Evolutionary conservation across 2,113 vertebrate genomes (phyloP).

Genomic region (Anolis sagrei): DNA sequence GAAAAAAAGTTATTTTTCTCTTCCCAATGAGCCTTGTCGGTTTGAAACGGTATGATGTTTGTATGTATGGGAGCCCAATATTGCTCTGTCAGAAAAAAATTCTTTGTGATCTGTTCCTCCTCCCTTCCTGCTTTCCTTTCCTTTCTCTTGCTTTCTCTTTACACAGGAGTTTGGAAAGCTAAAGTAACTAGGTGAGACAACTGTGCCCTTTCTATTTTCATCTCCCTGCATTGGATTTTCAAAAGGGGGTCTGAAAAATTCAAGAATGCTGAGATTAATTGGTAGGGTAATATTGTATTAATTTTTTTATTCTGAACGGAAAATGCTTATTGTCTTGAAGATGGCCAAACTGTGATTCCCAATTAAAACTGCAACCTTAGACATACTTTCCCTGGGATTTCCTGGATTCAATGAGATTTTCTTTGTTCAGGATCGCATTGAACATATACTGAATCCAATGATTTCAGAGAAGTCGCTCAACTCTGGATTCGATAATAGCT

Average conservation of each 20-base stretch:
- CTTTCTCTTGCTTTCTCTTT: conserved; percentile 43
- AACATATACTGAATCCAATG: background rate
- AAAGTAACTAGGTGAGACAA: conserved; percentile 45
- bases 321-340: background rate
- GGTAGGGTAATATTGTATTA: background rate
- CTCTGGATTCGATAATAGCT: background rate
- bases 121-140: background rate
- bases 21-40: conserved; percentile 80
- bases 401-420: no score
- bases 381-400: background rate
- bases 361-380: background rate
- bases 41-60: conserved; percentile 87
- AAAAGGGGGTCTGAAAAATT: background rate
- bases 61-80: conserved; percentile 80
- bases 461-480: background rate
- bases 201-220: conserved; percentile 33
- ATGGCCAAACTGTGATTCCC: background rate
- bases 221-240: conserved; percentile 44
- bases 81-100: conserved; percentile 70
- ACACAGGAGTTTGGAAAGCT: conserved; percentile 48
- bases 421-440: background rate
- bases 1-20: conserved; percentile 57
- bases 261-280: background rate
- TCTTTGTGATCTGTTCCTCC: background rate
- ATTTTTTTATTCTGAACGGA: background rate